A percentile compares a stretch with the other conserved stretches of the same genome.
Evolutionary conservation across 2,797 vertebrate genomes (phyloP).

Genomic region (Parauchenoglanis punctatus): DNA sequence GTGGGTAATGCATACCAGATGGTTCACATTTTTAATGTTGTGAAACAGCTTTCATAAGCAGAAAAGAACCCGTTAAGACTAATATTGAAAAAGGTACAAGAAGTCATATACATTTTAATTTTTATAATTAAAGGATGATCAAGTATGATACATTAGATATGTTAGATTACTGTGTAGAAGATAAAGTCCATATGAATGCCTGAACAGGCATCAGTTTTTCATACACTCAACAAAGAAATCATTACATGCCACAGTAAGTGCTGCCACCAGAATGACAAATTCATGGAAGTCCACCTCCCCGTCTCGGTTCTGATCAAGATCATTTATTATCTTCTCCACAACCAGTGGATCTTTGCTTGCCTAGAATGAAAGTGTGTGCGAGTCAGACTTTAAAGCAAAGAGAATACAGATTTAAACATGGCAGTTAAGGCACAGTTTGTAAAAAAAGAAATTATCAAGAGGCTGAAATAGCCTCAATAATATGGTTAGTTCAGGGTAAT

Average conservation of each 20-base stretch:
- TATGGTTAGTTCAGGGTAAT: background rate
- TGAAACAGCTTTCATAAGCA: background rate
- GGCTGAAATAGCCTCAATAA: background rate
- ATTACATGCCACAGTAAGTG: constrained; percentile 87
- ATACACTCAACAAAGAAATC: constrained; percentile 82
- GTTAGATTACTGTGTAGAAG: constrained; percentile 24
- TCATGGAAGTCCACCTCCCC: constrained; percentile 93
- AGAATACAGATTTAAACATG: background rate
- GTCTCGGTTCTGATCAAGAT: constrained; percentile 87
- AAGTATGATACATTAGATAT: background rate
- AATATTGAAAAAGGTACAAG: background rate
- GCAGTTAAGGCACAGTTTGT: background rate
- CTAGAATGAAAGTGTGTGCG: constrained; percentile 60
- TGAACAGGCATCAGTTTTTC: constrained; percentile 48
- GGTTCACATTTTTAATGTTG: background rate
- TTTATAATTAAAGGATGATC: background rate
- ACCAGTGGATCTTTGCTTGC: constrained; percentile 75
- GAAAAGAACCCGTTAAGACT: background rate
- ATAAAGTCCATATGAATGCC: constrained; percentile 4
- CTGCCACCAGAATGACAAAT: constrained; percentile 85
- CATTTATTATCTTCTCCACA: constrained; percentile 87
- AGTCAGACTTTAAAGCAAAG: background rate
- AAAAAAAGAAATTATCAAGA: background rate
- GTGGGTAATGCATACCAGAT: background rate
- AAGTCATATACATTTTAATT: background rate